Base-by-base conservation (phyloP, 2,113 vertebrate species). In the Suncus etruscus region DNA sequence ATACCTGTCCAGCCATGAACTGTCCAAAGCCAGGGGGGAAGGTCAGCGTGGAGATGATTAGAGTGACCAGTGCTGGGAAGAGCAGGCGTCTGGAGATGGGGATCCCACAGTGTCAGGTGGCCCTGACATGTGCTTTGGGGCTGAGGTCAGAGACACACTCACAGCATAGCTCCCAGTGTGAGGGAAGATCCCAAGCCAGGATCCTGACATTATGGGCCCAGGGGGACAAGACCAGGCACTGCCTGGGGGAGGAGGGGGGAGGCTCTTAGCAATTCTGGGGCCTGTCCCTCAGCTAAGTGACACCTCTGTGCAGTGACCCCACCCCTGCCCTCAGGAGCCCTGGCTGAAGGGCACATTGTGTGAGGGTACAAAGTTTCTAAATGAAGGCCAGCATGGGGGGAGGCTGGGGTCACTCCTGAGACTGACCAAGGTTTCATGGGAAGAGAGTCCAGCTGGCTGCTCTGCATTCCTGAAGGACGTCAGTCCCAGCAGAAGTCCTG, bases 1-100 rank as follows among this genome's bases (percentile, higher is more conserved):
- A 76, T 98, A 99, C 99, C 98, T 98, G 98, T 93, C 99, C 99
- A 0, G 99, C 99, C 99, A 99, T 99, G 96, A 99, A 99, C 96
- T 99, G 99, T 85, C 99, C 99, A 9, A 99, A 99, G 91, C 99
- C 99, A 0, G 99, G 98, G 0, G 99, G 99, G 94, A 99, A 99
- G 54, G 99, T 99, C 94, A 99, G 94, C 0, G 99, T 99, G 87
- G 99, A 98, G 95, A 99, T 98, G 54, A 99, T 96, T 84, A 99
- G 96, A 0, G 99, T 99, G 95, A 99, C 99, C 93, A 99, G 95
- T 18, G 98, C 98, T 1, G 99, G 99, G 93, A 99, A 99, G 74
- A 99, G 98, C 94, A 99, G 98, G 72, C 99, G 99, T 82, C 99
- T 99, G 91, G 72, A 87, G 39, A 77, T 1, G n/a, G 0, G 66